Base-by-base conservation (phyloP, 2,113 vertebrate species). In the Spizaetus ornatus region DNA sequence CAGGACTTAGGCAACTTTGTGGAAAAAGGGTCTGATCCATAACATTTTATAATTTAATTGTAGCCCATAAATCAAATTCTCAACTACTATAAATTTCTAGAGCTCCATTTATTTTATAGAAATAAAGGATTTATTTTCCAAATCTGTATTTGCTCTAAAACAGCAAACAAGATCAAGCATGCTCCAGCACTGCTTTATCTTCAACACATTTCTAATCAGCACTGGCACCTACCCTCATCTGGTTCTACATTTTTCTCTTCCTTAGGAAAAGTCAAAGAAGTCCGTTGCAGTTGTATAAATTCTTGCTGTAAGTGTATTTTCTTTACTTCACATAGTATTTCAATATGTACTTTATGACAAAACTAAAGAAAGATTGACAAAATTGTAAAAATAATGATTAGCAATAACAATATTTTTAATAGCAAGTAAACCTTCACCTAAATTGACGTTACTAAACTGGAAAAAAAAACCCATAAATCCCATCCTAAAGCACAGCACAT, bases 281-380 rank as follows among this genome's bases (percentile, higher is more conserved):
- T 93, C 81, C 53, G 95, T 29, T 98, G 94, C 61, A 98, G 97
- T 29, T 84, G 91, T 74, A 94, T 93, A 95, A 98, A 98, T 90
- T 99, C 99, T 95, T 99, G 97, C 31, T 96, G 98, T 53, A 96
- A 98, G 82, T 98, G 96, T 96, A 99, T 98, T 93, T 97, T 98
- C 97, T 98, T 97, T 72, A 99, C 98, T 97, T 99, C 99, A 97
- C 99, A 99, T 69, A 98, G 93, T 53, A 97, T 98, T 98, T 99
- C 99, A 92, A 99, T 97, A 50, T 99, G 98, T 74, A 99, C 98
- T 93, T 98, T 98, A 96, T 96, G 99, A 87, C 98, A 98, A 93
- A 98, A 98, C 99, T 99, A 93, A 72, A 93, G 52, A 84, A 83
- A 83, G 87, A 96, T 59, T 25, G 47, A 94, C 13, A 78, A 77